These are phyloP conservation scores for Solen grandis DNA, from an alignment of 1,140 invertebrate genomes.

Conservation along the genomic window DNA sequence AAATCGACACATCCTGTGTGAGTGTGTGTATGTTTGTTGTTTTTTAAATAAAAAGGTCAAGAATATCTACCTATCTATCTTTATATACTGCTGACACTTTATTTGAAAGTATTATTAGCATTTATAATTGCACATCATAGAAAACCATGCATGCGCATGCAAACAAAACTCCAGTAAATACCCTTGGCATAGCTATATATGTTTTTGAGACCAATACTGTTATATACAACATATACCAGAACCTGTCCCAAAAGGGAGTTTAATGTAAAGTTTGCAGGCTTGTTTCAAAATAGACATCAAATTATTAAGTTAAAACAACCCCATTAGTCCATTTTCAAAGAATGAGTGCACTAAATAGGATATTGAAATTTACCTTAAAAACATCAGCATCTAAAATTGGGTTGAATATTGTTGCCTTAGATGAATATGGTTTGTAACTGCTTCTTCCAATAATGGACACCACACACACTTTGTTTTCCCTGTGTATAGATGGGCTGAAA, in stretches of 20 bases:
- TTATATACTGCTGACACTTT: too few species aligned
- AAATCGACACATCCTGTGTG: not conserved
- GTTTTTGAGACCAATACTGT: not conserved
- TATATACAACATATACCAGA: not conserved
- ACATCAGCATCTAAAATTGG: slow-evolving; percentile 82
- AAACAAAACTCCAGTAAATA: too few species aligned
- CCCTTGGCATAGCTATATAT: too few species aligned
- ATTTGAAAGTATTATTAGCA: too few species aligned
- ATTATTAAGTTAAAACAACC: not conserved
- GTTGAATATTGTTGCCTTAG: slow-evolving; percentile 85
- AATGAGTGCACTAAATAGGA: not conserved
- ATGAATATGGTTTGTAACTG: slow-evolving; percentile 82
- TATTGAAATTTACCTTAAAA: slow-evolving; percentile 72
- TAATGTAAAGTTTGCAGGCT: too few species aligned
- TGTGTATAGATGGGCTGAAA: slow-evolving; percentile 61
- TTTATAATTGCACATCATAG: too few species aligned
- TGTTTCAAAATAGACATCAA: too few species aligned
- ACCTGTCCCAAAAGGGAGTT: too few species aligned
- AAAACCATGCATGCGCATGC: too few species aligned
- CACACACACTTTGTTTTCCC: slow-evolving; percentile 83
- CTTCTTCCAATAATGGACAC: slow-evolving; percentile 87
- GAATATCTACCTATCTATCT: too few species aligned
- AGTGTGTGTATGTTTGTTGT: too few species aligned
- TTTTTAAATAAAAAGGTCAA: too few species aligned
- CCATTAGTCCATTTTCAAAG: not conserved